Base-by-base conservation (phyloP, 1,140 invertebrate genomes). In the Bactericera cockerelli region DNA sequence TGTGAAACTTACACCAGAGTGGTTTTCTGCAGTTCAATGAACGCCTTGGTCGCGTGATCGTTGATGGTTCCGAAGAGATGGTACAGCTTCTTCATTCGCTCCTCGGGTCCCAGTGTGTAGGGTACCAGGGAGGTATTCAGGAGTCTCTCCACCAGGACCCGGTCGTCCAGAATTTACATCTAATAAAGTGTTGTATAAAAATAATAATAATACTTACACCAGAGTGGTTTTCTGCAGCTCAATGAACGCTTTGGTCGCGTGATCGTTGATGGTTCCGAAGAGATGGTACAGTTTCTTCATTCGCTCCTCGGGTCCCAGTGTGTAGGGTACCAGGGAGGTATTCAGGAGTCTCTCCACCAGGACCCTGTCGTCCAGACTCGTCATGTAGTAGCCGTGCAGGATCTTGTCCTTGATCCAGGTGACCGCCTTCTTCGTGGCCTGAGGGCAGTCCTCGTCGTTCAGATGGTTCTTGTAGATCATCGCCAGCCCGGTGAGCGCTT, bases 321-420 rank as follows among this genome's bases (percentile, higher is more conserved):
- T 89, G 71, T 94, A 98, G 2, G 93, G 94, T 55, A 98, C 93
- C 57, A 98, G 75, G 66, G 90, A 94, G 26, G 91, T 96, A 68
- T 97, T 97, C 8, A 98, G 71, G n/a, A 98, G 76, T 66, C 93
- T 76, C 74, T 98, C 94, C 1, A 98, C 93, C 21, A 98, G 70
- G 49, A 97, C 75, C 65, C 90, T 77, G 66, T 83, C 81, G 65
- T 83, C 81, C 72, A 87, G 81, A 39, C 80, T 80, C 19, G 80
- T 79, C 80, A 89, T 88, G 66, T 89, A 90, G 71, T 91, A 90
- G 26, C 86, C 89, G 74, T 98, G 92, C 11, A 98, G 77, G 60
- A 98, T 93, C 78, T 97, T 97, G 68, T 97, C 90, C 71, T 95
- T 96, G 55, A 98, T 95, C 93, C 93, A 98, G 49, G 87, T 86